Percentiles rank a stretch among this genome's conserved stretches.
Evolutionary conservation across 2,888 invertebrate genomes (phyloP).

Genomic region (Rhorus exstirpatorius): DNA sequence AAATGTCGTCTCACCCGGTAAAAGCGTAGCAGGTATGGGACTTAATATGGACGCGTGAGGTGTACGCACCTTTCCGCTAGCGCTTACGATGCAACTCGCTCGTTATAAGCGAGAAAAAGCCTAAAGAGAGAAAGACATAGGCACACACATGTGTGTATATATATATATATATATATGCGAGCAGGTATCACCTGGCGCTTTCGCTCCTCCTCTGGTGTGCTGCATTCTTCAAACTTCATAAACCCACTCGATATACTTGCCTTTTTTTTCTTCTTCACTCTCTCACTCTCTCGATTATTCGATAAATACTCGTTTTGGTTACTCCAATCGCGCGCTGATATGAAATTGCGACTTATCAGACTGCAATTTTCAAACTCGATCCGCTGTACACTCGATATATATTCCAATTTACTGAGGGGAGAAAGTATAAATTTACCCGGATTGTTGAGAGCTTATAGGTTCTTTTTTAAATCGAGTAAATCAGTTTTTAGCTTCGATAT

Average conservation of each 20-base stretch:
- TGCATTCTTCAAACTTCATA: background rate
- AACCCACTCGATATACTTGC: conserved; percentile 19
- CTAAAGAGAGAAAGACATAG: conserved; percentile 23
- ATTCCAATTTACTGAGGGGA: too few relatives aligned
- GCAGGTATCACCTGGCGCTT: conserved; percentile 69
- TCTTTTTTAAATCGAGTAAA: too few relatives aligned
- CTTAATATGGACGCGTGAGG: conserved; percentile 62
- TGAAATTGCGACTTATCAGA: too few relatives aligned
- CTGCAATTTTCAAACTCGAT: too few relatives aligned
- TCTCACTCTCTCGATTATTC: conserved; percentile 23
- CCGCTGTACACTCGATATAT: too few relatives aligned
- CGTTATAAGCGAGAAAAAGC: background rate
- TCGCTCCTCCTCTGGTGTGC: conserved; percentile 45
- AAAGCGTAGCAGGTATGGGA: conserved; percentile 26
- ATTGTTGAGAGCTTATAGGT: too few relatives aligned
- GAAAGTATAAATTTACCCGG: too few relatives aligned
- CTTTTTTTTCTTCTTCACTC: conserved; percentile 20
- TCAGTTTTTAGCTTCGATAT: background rate
- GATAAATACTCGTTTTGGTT: conserved; percentile 8
- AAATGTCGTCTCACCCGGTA: background rate
- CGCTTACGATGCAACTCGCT: background rate
- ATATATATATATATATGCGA: background rate
- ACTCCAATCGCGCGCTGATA: background rate
- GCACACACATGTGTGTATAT: conserved; percentile 13
- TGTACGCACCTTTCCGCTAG: conserved; percentile 52